Conservation (phyloP, 1,140 invertebrate genomes). For the Popillia japonica region DNA sequence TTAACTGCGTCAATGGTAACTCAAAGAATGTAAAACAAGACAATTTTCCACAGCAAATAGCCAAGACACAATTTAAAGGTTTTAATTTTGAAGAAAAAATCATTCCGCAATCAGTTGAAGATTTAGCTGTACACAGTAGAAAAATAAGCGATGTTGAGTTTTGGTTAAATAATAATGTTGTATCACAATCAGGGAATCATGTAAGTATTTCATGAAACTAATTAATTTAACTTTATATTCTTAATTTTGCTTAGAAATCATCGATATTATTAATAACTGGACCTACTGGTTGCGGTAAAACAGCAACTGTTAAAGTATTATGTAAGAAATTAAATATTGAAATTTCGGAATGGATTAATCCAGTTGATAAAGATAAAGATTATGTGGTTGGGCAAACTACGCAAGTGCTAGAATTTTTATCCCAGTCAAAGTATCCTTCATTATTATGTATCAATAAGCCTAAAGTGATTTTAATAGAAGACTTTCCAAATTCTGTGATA, state of each 20-base stretch:
- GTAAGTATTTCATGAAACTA: constrained; percentile 37
- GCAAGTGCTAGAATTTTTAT: constrained; percentile 73
- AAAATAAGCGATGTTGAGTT: constrained; percentile 69
- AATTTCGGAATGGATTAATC: constrained; percentile 77
- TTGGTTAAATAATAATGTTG: constrained; percentile 62
- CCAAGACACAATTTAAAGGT: not conserved
- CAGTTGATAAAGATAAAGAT: constrained; percentile 66
- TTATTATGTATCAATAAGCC: constrained; percentile 62
- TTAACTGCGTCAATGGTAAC: constrained; percentile 42
- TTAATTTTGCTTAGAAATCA: constrained; percentile 55
- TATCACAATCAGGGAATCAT: constrained; percentile 40
- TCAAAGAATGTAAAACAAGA: not conserved
- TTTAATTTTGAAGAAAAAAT: constrained; percentile 61
- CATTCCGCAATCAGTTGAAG: constrained; percentile 63
- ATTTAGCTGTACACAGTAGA: constrained; percentile 69
- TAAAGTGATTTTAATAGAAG: constrained; percentile 73
- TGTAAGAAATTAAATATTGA: constrained; percentile 67
- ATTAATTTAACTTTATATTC: constrained; percentile 27
- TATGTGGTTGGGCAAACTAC: constrained; percentile 67
- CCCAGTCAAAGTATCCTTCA: constrained; percentile 74
- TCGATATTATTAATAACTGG: constrained; percentile 73
- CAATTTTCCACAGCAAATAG: constrained; percentile 10
- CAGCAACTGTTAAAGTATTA: constrained; percentile 67
- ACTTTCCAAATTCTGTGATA: constrained; percentile 76
- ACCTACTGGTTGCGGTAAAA: constrained; percentile 78